A percentile compares a stretch with the other conserved stretches of the same genome.
Evolutionary conservation across 35 echinoderm and acorn worm genomes (phyloP).

Genomic region (Strongylocentrotus purpuratus): DNA sequence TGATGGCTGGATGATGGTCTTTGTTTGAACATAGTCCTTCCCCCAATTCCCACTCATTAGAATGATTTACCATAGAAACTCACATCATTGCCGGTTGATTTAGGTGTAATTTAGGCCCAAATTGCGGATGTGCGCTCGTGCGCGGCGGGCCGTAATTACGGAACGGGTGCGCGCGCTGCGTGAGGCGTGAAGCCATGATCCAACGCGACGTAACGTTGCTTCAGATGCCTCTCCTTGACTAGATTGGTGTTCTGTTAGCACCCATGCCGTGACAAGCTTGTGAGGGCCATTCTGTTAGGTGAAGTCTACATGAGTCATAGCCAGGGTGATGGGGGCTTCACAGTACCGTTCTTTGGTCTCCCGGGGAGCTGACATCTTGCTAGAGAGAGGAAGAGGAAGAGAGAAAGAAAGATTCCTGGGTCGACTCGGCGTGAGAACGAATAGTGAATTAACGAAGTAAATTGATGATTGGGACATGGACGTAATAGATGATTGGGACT

Average conservation of each 20-base stretch:
- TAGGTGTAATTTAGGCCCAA: slow-evolving; percentile 1
- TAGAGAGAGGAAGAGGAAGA: background rate
- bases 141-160: slow-evolving; percentile 28
- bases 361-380: background rate
- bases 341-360: background rate
- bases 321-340: background rate
- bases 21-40: background rate
- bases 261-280: background rate
- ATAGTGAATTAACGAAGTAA: background rate
- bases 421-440: background rate
- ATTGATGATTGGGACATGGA: no score
- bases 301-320: background rate
- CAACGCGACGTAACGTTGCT: background rate
- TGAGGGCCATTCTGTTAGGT: background rate
- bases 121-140: slow-evolving; percentile 35
- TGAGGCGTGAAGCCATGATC: slow-evolving; percentile 29
- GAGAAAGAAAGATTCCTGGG: background rate
- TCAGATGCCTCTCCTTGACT: background rate
- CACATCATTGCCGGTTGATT: slow-evolving; percentile 15
- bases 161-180: slow-evolving; percentile 30
- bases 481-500: no score
- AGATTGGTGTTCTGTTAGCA: background rate
- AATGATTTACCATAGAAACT: background rate
- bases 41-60: slow-evolving; percentile 5
- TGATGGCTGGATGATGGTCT: background rate